Evolutionary conservation across 2,113 vertebrate species (phyloP).

Genomic region (Chaetura pelagica): DNA sequence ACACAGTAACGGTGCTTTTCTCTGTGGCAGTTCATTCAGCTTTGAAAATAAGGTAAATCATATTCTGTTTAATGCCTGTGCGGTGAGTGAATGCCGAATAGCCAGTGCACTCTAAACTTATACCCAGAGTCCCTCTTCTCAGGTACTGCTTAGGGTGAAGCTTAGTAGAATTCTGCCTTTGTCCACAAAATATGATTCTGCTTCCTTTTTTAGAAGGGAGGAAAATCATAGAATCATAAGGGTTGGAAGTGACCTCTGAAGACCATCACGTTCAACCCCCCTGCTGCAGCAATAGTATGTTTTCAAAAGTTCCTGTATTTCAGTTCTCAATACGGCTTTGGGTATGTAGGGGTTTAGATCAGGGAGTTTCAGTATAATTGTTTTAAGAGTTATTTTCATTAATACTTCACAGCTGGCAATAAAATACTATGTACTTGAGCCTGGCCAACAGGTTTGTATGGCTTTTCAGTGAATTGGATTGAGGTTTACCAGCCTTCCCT

Average conservation of each 20-base stretch:
- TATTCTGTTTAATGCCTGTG: neutral
- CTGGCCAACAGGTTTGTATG: neutral
- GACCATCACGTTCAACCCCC: too few relatives aligned
- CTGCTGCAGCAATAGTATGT: neutral
- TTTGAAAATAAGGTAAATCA: slow-evolving; percentile 44
- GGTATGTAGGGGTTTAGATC: neutral
- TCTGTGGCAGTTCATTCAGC: slow-evolving; percentile 29
- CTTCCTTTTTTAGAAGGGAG: neutral
- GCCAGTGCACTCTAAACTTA: neutral
- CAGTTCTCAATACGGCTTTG: neutral
- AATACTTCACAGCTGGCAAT: neutral
- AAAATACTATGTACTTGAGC: neutral
- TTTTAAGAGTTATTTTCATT: neutral
- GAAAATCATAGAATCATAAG: neutral
- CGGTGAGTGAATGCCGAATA: neutral
- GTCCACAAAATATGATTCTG: neutral
- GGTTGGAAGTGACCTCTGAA: too few relatives aligned
- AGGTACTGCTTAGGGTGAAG: neutral
- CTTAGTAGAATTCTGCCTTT: neutral
- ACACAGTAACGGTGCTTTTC: slow-evolving; percentile 14
- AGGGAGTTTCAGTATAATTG: neutral
- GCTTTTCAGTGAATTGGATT: neutral
- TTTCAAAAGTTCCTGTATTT: neutral
- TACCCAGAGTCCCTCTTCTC: neutral
- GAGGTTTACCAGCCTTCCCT: neutral